Evolutionary conservation across 2,888 invertebrate species (phyloP).

Genomic region (Carterocephalus palaemon): DNA sequence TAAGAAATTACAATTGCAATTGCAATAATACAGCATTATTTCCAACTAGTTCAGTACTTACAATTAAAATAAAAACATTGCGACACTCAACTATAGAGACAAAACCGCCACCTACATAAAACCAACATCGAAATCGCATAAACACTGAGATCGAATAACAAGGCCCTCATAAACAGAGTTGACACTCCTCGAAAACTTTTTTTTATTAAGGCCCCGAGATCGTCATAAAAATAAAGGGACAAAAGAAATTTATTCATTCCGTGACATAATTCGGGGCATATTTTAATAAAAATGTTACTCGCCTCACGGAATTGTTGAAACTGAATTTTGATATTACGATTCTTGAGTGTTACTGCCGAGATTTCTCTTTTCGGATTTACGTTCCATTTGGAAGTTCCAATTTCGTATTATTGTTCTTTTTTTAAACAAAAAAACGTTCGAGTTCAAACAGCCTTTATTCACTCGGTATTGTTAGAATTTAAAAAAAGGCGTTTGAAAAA

Average conservation of each 20-base stretch:
- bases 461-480: no score
- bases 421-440: no score
- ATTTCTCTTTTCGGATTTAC: slow-evolving; percentile 16
- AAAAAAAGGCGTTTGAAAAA: no score
- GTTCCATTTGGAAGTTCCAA: neutral
- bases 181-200: slow-evolving; percentile 46
- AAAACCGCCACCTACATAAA: no score
- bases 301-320: slow-evolving; percentile 25
- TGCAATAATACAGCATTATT: no score
- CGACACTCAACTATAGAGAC: no score
- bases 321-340: slow-evolving; percentile 40
- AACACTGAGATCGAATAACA: slow-evolving; percentile 17
- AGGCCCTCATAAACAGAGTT: slow-evolving; percentile 42
- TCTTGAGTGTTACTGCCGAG: slow-evolving; percentile 13
- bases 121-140: slow-evolving; percentile 10
- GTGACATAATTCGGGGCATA: slow-evolving; percentile 60
- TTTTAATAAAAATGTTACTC: slow-evolving; percentile 59
- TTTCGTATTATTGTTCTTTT: neutral
- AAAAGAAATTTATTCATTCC: slow-evolving; percentile 60
- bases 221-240: slow-evolving; percentile 52
- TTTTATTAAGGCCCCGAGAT: slow-evolving; percentile 53
- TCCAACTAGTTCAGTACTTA: no score
- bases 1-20: no score
- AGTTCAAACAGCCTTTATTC: no score
- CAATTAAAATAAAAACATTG: no score